phyloP scores from a whole-genome alignment of 2,888 invertebrate species.

The Isotomurus palustris region DNA sequence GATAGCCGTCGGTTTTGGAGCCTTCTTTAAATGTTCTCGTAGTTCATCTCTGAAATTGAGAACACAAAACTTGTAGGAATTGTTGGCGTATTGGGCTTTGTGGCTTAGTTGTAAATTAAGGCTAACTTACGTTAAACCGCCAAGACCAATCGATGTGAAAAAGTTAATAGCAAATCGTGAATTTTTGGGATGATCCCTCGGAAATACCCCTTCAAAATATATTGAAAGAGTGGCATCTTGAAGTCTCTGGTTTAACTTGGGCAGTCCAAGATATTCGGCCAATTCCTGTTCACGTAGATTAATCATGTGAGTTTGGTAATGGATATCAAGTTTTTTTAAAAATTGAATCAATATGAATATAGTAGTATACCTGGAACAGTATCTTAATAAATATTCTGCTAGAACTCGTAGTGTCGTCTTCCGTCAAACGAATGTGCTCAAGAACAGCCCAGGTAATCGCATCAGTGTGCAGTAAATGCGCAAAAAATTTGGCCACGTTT shows the following conservation, averaged over 20 bases:
- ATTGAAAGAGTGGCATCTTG: slow-evolving; percentile 82
- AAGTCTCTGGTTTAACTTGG: slow-evolving; percentile 81
- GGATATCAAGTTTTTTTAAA: slow-evolving; percentile 7
- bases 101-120: too few species aligned
- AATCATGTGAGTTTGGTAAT: slow-evolving; percentile 3
- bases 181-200: slow-evolving; percentile 91
- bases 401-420: slow-evolving; percentile 96
- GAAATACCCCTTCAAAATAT: slow-evolving; percentile 87
- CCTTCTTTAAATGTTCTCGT: slow-evolving; percentile 77
- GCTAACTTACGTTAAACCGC: slow-evolving; percentile 78
- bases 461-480: slow-evolving; percentile 91
- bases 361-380: slow-evolving; percentile 72
- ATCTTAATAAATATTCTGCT: slow-evolving; percentile 97
- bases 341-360: neutral
- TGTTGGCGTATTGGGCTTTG: neutral
- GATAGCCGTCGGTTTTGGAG: slow-evolving; percentile 59
- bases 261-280: slow-evolving; percentile 91
- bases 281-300: slow-evolving; percentile 61
- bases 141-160: slow-evolving; percentile 93
- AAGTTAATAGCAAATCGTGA: slow-evolving; percentile 97
- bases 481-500: slow-evolving; percentile 95
- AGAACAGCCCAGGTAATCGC: slow-evolving; percentile 95
- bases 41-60: slow-evolving; percentile 64
- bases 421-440: slow-evolving; percentile 82
- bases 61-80: neutral